Percentiles rank a stretch among this genome's conserved stretches.
phyloP scores from a whole-genome alignment of 2,113 vertebrate genomes.

The Etia nguti region DNA sequence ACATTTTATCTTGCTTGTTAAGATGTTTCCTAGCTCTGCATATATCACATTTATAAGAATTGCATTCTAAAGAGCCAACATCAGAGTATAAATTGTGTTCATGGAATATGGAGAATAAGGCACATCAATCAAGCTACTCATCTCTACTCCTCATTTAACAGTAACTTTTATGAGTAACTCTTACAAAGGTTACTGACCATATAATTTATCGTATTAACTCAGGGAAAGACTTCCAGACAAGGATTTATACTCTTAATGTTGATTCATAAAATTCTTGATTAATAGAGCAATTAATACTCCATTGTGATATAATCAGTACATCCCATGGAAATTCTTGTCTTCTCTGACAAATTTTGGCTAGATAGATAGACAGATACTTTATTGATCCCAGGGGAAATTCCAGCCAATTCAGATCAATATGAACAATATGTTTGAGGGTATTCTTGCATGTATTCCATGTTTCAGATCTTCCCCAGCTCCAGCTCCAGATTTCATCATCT shows the following conservation, averaged over 20 bases:
- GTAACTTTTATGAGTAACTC: neutral
- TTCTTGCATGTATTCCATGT: neutral
- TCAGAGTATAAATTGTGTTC: neutral
- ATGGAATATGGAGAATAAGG: neutral
- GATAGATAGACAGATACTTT: neutral
- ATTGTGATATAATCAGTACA: neutral
- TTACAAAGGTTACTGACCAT: neutral
- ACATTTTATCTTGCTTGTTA: neutral
- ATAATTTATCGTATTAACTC: neutral
- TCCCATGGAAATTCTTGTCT: fast-evolving
- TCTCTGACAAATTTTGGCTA: neutral
- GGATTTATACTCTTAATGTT: neutral
- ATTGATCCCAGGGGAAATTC: neutral
- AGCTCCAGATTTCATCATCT: neutral
- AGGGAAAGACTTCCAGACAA: neutral
- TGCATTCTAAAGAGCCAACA: neutral
- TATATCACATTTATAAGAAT: neutral
- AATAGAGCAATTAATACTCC: neutral
- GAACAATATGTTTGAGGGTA: neutral
- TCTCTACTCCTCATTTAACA: neutral
- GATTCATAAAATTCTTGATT: neutral
- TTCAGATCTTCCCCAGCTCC: neutral
- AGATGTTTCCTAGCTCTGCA: neutral
- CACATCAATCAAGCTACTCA: neutral
- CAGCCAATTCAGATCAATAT: neutral